Conservation (phyloP, 37 sponge, comb jelly and placozoan species). For the Halisarca cf. caerulea region DNA sequence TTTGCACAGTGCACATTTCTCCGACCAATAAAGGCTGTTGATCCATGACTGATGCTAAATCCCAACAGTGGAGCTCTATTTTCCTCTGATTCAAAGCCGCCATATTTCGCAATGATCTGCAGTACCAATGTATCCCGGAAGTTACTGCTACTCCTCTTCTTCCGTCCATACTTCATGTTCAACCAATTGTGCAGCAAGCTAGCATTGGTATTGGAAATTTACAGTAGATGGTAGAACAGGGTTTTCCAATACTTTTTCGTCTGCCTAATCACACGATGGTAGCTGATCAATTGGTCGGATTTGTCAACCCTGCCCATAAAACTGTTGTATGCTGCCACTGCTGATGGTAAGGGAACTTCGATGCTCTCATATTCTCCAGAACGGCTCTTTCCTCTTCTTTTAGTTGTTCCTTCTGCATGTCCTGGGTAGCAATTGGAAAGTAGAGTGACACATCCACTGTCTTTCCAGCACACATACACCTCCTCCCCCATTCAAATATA, state of each 20-base stretch:
- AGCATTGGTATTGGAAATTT: not conserved
- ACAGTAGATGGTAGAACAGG: constrained; percentile 37
- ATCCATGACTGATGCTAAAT: too few species aligned
- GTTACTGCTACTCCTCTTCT: too few species aligned
- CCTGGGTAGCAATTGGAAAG: constrained; percentile 44
- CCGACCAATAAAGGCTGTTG: too few species aligned
- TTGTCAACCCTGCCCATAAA: constrained; percentile 55
- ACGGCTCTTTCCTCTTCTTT: not conserved
- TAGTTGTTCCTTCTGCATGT: constrained; percentile 13
- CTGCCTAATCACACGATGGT: constrained; percentile 36
- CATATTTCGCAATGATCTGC: too few species aligned
- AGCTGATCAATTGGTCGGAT: constrained; percentile 34
- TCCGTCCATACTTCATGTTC: too few species aligned
- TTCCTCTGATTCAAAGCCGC: too few species aligned
- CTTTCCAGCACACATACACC: constrained; percentile 40
- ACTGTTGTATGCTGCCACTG: constrained; percentile 41
- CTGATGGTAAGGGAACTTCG: constrained; percentile 32
- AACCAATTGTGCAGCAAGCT: too few species aligned
- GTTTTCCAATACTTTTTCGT: constrained; percentile 66
- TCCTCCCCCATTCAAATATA: constrained; percentile 30
- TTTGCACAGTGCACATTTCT: too few species aligned
- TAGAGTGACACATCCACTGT: constrained; percentile 28
- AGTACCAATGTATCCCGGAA: too few species aligned
- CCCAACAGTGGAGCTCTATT: too few species aligned
- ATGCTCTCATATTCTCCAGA: constrained; percentile 3